These are phyloP conservation scores for Micrasema minimum DNA, from an alignment of 1,140 invertebrate species.

Conservation along the genomic window DNA sequence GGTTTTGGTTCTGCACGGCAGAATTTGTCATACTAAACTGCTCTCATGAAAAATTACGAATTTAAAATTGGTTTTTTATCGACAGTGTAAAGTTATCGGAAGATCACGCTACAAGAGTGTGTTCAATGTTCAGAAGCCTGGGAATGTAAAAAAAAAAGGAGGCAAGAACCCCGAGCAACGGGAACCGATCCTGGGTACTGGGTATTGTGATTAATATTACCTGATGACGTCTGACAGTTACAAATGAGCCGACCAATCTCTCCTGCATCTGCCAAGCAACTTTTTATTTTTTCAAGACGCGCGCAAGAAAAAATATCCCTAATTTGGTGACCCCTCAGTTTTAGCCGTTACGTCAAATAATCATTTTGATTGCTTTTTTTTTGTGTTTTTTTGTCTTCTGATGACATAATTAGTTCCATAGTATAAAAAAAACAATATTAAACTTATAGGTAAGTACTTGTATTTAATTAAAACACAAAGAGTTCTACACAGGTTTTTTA, in stretches of 20 bases:
- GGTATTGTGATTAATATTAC: conserved; percentile 49
- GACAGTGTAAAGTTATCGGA: neutral
- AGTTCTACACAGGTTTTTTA: too few species aligned
- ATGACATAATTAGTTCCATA: too few species aligned
- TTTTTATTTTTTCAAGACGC: conserved; percentile 35
- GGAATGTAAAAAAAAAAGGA: conserved; percentile 25
- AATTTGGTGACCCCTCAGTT: conserved; percentile 39
- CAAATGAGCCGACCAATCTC: conserved; percentile 46
- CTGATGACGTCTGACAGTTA: conserved; percentile 50
- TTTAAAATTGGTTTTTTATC: neutral
- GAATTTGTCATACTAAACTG: too few species aligned
- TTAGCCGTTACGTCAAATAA: too few species aligned
- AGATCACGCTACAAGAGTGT: neutral
- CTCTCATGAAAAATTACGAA: too few species aligned
- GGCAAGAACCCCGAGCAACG: neutral
- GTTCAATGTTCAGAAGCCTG: conserved; percentile 16
- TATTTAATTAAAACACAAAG: too few species aligned
- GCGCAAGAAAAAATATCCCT: conserved; percentile 35
- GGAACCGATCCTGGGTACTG: conserved; percentile 1
- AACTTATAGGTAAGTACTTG: too few species aligned
- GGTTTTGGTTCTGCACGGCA: too few species aligned
- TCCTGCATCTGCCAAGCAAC: conserved; percentile 39
- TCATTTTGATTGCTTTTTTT: neutral
- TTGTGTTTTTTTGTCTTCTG: neutral
- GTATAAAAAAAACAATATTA: too few species aligned